Percentiles rank a stretch among this genome's conserved stretches.
Conservation (phyloP, 2,113 vertebrate genomes). For the Girardinichthys multiradiatus region DNA sequence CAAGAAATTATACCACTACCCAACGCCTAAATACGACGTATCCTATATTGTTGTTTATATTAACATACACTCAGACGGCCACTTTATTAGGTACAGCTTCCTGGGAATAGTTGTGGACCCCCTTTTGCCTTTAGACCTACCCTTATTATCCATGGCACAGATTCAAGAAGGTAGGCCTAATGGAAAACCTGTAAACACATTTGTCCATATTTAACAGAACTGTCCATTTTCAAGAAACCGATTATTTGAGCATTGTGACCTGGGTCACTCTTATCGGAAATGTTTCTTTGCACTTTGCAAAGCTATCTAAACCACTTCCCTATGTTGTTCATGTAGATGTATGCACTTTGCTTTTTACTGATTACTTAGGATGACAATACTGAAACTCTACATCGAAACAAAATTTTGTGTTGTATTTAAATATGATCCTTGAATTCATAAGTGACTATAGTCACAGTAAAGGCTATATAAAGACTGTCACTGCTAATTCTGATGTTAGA, state of each 20-base stretch:
- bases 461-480: too few species aligned
- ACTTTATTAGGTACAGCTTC: neutral
- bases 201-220: neutral
- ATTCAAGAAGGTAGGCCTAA: too few species aligned
- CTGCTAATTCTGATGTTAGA: too few species aligned
- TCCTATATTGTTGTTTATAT: neutral
- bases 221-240: neutral
- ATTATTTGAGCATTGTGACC: neutral
- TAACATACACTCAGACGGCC: neutral
- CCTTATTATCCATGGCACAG: too few species aligned
- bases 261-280: neutral
- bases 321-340: neutral
- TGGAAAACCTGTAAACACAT: neutral
- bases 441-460: too few species aligned
- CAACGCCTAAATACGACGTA: neutral
- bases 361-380: too few species aligned
- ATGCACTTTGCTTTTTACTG: too few species aligned
- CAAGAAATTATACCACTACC: neutral
- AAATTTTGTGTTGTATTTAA: too few species aligned
- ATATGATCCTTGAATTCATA: too few species aligned
- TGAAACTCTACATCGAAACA: too few species aligned
- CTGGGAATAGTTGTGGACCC: too few species aligned
- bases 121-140: too few species aligned
- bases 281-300: neutral
- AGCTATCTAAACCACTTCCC: neutral